A percentile compares a stretch with the other conserved stretches of the same genome.
Evolutionary conservation across 2,113 vertebrate species (phyloP).

Genomic region (Anthoscopus minutus): DNA sequence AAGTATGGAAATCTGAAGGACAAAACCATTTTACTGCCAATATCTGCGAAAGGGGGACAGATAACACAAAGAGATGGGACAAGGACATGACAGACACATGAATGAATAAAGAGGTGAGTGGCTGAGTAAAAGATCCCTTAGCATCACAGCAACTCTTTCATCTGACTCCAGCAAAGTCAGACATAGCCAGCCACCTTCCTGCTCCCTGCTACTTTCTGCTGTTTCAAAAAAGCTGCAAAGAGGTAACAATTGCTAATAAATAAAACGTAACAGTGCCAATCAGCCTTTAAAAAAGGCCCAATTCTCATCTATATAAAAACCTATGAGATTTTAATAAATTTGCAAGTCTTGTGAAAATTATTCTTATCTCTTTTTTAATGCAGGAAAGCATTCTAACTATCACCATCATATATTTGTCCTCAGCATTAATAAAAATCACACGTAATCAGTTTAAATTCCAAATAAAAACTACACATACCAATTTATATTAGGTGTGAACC

Average conservation of each 20-base stretch:
- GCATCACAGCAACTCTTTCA: background rate
- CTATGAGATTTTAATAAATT: background rate
- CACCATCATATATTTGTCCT: background rate
- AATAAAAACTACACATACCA: background rate
- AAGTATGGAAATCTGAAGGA: background rate
- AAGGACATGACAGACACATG: background rate
- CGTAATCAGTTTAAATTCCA: background rate
- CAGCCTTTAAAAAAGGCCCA: background rate
- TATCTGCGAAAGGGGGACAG: accelerated
- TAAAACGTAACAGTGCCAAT: background rate
- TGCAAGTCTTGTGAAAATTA: background rate
- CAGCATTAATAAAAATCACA: background rate
- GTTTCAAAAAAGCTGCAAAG: background rate
- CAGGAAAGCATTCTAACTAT: background rate
- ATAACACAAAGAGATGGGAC: background rate
- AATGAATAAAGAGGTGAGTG: background rate
- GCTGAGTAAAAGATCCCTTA: background rate
- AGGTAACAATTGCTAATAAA: background rate
- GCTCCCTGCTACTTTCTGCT: background rate
- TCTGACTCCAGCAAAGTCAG: background rate
- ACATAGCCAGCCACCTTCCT: background rate
- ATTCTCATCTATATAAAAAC: background rate
- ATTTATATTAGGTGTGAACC: background rate
- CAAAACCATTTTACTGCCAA: background rate
- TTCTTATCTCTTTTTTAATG: background rate